Evolutionary conservation across 2,888 invertebrate species (phyloP).

Genomic region (Tetragonisca angustula): DNA sequence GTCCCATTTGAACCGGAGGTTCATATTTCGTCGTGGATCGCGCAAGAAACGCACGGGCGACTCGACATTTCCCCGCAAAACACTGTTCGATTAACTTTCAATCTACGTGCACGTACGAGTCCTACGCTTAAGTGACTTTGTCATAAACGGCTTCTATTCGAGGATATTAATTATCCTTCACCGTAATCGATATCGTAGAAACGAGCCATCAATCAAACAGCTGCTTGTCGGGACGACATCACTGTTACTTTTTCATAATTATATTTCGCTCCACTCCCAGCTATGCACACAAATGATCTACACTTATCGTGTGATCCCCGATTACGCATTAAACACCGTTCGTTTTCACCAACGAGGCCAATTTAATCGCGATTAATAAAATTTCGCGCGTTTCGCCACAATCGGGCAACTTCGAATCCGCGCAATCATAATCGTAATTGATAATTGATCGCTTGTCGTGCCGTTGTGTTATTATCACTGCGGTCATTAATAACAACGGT

Average conservation of each 20-base stretch:
- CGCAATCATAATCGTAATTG: slow-evolving; percentile 37
- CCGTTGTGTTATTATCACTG: slow-evolving; percentile 26
- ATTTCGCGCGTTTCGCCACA: neutral
- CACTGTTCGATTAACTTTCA: neutral
- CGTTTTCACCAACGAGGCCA: neutral
- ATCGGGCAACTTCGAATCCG: neutral
- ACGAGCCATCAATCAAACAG: slow-evolving; percentile 37
- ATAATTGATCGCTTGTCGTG: slow-evolving; percentile 39
- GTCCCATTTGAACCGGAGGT: no score
- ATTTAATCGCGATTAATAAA: slow-evolving; percentile 13
- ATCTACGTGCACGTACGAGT: neutral
- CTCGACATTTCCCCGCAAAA: no score
- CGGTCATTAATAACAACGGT: slow-evolving; percentile 40
- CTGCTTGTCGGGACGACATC: slow-evolving; percentile 17
- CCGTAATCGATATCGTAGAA: slow-evolving; percentile 33
- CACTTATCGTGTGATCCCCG: no score
- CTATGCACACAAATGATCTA: neutral
- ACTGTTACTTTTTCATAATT: slow-evolving; percentile 19
- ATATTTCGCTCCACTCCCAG: slow-evolving; percentile 5
- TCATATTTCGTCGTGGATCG: no score
- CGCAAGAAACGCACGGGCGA: no score
- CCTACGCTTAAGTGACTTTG: slow-evolving; percentile 38
- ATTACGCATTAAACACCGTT: neutral
- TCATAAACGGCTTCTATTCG: slow-evolving; percentile 21
- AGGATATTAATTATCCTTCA: slow-evolving; percentile 40